phyloP scores from a whole-genome alignment of 2,113 vertebrate species.

The Ranitomeya variabilis region DNA sequence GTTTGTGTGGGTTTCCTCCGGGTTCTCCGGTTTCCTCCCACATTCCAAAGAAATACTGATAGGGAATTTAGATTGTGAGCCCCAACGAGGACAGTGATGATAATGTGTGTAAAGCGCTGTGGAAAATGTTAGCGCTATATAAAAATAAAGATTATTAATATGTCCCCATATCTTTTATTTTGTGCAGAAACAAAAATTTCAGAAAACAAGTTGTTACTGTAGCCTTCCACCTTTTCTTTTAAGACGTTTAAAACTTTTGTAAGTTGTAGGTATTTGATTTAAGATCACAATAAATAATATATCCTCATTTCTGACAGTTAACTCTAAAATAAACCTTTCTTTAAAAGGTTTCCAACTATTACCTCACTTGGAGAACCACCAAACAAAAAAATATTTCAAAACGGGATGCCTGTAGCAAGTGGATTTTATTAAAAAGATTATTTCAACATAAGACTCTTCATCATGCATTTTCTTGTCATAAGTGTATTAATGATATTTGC shows the following conservation, averaged over 20 bases:
- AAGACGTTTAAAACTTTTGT: too few relatives aligned
- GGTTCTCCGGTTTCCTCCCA: too few relatives aligned
- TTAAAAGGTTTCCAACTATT: not conserved
- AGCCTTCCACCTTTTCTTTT: not conserved
- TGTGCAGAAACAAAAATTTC: too few relatives aligned
- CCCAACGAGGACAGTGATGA: too few relatives aligned
- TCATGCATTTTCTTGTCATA: constrained; percentile 2
- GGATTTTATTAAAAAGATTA: not conserved
- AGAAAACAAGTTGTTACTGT: too few relatives aligned
- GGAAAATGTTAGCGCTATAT: too few relatives aligned
- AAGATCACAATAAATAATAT: not conserved
- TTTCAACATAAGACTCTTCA: constrained; percentile 2
- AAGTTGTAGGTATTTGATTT: not conserved
- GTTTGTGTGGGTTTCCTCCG: too few relatives aligned
- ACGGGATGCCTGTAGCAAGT: constrained; percentile 7
- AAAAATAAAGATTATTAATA: too few relatives aligned
- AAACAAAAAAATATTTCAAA: not conserved
- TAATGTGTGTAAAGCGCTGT: too few relatives aligned
- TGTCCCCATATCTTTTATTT: too few relatives aligned
- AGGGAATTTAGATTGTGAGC: too few relatives aligned
- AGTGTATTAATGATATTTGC: constrained; percentile 9
- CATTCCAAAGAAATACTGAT: too few relatives aligned
- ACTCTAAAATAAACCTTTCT: not conserved
- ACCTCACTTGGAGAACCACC: constrained; percentile 20
- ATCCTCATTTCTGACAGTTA: not conserved